Percentiles rank a stretch among this genome's conserved stretches.
These are phyloP conservation scores for Lobophora halterata DNA, from an alignment of 2,888 invertebrate genomes.

Conservation along the genomic window DNA sequence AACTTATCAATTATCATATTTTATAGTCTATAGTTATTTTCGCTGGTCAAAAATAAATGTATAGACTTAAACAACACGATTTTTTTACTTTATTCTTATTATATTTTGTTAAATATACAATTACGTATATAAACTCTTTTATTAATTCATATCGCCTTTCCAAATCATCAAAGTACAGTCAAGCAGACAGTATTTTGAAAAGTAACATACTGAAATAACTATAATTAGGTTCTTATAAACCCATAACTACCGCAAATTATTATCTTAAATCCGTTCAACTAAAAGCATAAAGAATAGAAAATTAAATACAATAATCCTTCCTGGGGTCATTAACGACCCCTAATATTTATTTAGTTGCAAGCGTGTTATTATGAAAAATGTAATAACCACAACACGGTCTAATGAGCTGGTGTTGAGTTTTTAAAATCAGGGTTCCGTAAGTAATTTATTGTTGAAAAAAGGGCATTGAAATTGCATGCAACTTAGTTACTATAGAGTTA, in stretches of 20 bases:
- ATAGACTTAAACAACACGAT: too few relatives aligned
- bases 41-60: too few relatives aligned
- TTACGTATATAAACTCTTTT: too few relatives aligned
- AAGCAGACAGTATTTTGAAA: too few relatives aligned
- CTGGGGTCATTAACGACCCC: conserved; percentile 23
- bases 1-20: too few relatives aligned
- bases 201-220: conserved; percentile 11
- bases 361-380: conserved; percentile 38
- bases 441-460: background rate
- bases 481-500: too few relatives aligned
- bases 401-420: conserved; percentile 38
- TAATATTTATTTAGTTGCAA: conserved; percentile 44
- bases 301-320: conserved; percentile 34
- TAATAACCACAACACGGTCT: conserved; percentile 39
- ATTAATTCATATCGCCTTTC: too few relatives aligned
- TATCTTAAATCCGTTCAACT: conserved; percentile 27
- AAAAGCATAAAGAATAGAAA: conserved; percentile 31
- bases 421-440: conserved; percentile 24
- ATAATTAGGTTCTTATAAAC: conserved; percentile 25
- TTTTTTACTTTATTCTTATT: too few relatives aligned
- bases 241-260: conserved; percentile 29
- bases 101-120: too few relatives aligned
- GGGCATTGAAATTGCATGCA: too few relatives aligned
- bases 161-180: too few relatives aligned
- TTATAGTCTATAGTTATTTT: too few relatives aligned